Conservation (phyloP, 1,140 invertebrate species). For the Reticulitermes speratus region DNA sequence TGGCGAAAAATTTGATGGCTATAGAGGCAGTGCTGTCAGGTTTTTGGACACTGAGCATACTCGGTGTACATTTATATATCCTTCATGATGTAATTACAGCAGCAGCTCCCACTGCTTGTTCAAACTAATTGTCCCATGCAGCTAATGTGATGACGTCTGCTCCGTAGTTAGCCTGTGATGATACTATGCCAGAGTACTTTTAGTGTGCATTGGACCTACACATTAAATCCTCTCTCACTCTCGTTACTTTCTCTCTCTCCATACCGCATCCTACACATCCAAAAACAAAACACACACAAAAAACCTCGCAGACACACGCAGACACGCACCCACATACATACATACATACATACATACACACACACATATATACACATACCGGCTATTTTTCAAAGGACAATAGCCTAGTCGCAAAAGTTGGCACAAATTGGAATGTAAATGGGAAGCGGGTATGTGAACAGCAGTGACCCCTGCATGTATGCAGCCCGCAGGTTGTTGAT, state of each 20-base stretch:
- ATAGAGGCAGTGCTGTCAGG: neutral
- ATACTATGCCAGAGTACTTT: slow-evolving; percentile 5
- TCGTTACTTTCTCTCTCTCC: neutral
- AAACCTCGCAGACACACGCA: neutral
- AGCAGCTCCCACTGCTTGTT: neutral
- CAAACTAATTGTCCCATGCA: slow-evolving; percentile 18
- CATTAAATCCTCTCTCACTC: neutral
- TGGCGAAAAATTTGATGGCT: neutral
- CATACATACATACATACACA: neutral
- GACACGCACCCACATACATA: neutral
- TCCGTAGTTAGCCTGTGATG: neutral
- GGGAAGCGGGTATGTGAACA: slow-evolving; percentile 8
- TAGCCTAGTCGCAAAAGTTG: slow-evolving; percentile 10
- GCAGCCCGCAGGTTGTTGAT: slow-evolving; percentile 16
- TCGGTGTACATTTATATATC: slow-evolving; percentile 4
- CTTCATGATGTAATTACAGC: slow-evolving; percentile 4
- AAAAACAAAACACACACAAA: too few species aligned
- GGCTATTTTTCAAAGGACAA: slow-evolving; percentile 16
- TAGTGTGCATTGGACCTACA: slow-evolving; percentile 17
- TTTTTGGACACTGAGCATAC: neutral
- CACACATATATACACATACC: neutral
- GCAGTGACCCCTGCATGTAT: slow-evolving; percentile 13
- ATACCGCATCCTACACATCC: too few species aligned
- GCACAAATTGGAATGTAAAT: slow-evolving; percentile 14
- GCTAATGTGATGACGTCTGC: slow-evolving; percentile 4